phyloP scores from a whole-genome alignment of 1,140 invertebrate species.

The Antheraea pernyi region DNA sequence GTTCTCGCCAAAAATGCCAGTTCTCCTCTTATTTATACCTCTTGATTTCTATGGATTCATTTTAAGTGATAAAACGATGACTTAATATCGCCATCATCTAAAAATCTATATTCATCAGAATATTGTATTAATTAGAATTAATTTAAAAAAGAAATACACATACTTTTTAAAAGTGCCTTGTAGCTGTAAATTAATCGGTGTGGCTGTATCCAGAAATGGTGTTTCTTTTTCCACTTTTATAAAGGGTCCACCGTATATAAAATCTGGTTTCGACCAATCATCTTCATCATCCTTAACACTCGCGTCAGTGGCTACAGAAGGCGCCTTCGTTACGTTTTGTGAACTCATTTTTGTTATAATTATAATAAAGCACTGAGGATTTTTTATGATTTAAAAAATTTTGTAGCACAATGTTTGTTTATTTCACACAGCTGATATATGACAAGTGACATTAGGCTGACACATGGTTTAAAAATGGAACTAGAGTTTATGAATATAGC shows the following conservation, averaged over 20 bases:
- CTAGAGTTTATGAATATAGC: neutral
- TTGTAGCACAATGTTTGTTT: neutral
- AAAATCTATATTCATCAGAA: no score
- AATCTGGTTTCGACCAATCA: constrained; percentile 50
- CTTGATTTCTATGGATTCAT: no score
- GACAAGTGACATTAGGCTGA: constrained; percentile 29
- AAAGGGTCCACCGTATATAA: constrained; percentile 70
- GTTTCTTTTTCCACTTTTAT: constrained; percentile 46
- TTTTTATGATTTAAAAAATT: neutral
- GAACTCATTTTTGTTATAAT: constrained; percentile 41
- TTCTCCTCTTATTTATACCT: no score
- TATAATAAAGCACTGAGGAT: constrained; percentile 9
- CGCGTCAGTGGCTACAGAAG: constrained; percentile 10
- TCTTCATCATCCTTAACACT: constrained; percentile 34
- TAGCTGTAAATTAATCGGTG: constrained; percentile 55
- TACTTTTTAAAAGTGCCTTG: constrained; percentile 69
- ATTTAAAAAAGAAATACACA: constrained; percentile 24
- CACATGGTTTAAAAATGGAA: constrained; percentile 14
- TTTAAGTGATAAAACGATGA: no score
- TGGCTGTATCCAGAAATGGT: constrained; percentile 49
- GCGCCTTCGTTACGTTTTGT: constrained; percentile 16
- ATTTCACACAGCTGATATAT: constrained; percentile 19
- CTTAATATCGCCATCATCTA: no score
- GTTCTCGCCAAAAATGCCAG: no score
- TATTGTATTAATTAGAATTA: no score